phyloP scores from a whole-genome alignment of 2,888 invertebrate species.

The Stenichneumon culpator region DNA sequence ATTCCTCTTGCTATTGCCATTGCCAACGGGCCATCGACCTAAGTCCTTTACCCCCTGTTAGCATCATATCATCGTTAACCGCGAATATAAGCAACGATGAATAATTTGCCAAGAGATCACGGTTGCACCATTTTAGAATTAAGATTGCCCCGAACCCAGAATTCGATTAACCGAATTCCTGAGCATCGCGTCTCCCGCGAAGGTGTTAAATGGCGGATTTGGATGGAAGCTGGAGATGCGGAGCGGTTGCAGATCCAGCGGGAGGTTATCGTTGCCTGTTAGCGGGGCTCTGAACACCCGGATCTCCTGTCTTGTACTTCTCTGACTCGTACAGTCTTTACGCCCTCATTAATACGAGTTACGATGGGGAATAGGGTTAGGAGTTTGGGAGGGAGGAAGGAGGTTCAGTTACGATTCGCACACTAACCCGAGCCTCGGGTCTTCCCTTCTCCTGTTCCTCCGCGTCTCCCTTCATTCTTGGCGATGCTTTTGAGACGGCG shows the following conservation, averaged over 20 bases:
- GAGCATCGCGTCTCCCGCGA: conserved; percentile 7
- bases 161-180: conserved; percentile 8
- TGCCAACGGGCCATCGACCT: no score
- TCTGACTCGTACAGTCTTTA: conserved; percentile 77
- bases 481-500: conserved; percentile 80
- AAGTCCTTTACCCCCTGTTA: no score
- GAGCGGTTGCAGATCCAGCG: conserved; percentile 1
- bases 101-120: background rate
- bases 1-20: no score
- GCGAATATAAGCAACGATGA: background rate
- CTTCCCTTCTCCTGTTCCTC: conserved; percentile 64
- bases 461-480: conserved; percentile 69
- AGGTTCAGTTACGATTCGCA: conserved; percentile 79
- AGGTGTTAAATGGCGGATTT: conserved; percentile 11
- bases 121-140: background rate
- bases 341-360: conserved; percentile 81
- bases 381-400: conserved; percentile 66
- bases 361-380: conserved; percentile 72
- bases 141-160: background rate
- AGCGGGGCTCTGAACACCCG: background rate
- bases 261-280: conserved; percentile 1
- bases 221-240: background rate
- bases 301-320: conserved; percentile 41
- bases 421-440: conserved; percentile 41
- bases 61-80: background rate